These are phyloP conservation scores for Hiodon tergisus DNA, from an alignment of 2,113 vertebrate species.

Conservation along the genomic window DNA sequence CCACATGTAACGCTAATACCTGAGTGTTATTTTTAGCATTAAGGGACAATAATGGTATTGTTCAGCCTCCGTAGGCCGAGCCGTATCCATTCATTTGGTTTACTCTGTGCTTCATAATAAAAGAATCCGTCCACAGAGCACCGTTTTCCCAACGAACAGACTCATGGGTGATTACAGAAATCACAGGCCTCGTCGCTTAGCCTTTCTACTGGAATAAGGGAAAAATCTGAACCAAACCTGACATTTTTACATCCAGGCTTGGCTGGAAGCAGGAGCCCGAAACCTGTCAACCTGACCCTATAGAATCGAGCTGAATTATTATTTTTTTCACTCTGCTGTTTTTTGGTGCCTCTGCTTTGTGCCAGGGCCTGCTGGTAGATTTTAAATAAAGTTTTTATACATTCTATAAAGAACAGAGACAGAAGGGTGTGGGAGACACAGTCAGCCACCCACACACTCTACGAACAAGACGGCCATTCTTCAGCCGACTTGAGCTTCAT, in stretches of 20 bases:
- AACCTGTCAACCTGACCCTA: slow-evolving; percentile 30
- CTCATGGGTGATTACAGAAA: slow-evolving; percentile 24
- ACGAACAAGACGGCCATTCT: slow-evolving; percentile 29
- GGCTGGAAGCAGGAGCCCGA: slow-evolving; percentile 17
- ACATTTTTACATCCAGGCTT: slow-evolving; percentile 25
- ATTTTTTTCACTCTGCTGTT: neutral
- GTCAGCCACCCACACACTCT: slow-evolving; percentile 32
- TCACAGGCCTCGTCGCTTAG: slow-evolving; percentile 22
- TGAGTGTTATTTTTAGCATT: slow-evolving; percentile 35
- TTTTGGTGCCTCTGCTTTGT: slow-evolving; percentile 17
- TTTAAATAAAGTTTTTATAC: slow-evolving; percentile 8
- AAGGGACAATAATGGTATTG: slow-evolving; percentile 46
- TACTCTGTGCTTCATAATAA: slow-evolving; percentile 20
- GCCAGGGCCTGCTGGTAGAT: slow-evolving; percentile 3
- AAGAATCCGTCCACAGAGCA: neutral
- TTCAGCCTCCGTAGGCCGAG: slow-evolving; percentile 6
- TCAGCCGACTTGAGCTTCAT: slow-evolving; percentile 8
- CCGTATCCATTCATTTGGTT: slow-evolving; percentile 20
- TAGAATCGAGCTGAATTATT: slow-evolving; percentile 18
- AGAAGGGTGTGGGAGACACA: slow-evolving; percentile 20
- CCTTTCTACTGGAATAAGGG: slow-evolving; percentile 24
- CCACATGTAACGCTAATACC: slow-evolving; percentile 55
- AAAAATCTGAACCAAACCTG: slow-evolving; percentile 24
- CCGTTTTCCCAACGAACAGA: slow-evolving; percentile 20
- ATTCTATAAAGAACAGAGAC: slow-evolving; percentile 29